Evolutionary conservation across 2,888 invertebrate species (phyloP), one percentile per base, ranked within the genome.

Genomic region (Cataglyphis rosenhaueri): DNA sequence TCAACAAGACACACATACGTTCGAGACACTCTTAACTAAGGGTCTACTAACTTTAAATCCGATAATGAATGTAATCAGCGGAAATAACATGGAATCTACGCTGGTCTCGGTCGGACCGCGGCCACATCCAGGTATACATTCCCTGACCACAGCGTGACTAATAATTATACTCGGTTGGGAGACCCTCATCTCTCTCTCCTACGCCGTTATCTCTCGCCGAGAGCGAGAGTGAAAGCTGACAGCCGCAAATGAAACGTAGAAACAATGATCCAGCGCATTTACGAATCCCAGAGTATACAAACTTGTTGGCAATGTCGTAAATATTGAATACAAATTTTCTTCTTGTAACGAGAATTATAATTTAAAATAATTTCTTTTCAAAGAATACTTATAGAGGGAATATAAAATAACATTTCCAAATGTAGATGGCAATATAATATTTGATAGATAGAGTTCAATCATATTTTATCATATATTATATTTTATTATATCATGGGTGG

Each of bases 81-180:
- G 84, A 93, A 93, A 93, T 92, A 93, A 92, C 92, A 93, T 93
- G 91, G 92, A 92, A 92, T 93, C 92, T 91, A 89, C 82, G 68
- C 62, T 71, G 86, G 84, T 84, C 81, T 73, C 73, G 82, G 78
- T 74, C 83, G 21, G 70, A 29, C 68, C 78, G 78, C 81, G 85
- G 82, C 84, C 70, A 62, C 70, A 59, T 70, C 83, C 88, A 86
- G 89, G 89, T 90, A 90, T 87, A 86, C 65, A 78, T 86, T 87
- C 85, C 59, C 87, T 75, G 86, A 86, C 86, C 87, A 84, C 88
- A 88, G 85, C 87, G 86, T 87, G 89, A 87, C 88, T 88, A 87
- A 89, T 90, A 90, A 90, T 90, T 90, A 90, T 86, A 87, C 87
- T 86, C 38, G 82, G 57, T 64, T 52, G 83, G 65, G 85, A 66